These are phyloP conservation scores for Sula dactylatra DNA, from an alignment of 2,113 vertebrate genomes.

Conservation along the genomic window DNA sequence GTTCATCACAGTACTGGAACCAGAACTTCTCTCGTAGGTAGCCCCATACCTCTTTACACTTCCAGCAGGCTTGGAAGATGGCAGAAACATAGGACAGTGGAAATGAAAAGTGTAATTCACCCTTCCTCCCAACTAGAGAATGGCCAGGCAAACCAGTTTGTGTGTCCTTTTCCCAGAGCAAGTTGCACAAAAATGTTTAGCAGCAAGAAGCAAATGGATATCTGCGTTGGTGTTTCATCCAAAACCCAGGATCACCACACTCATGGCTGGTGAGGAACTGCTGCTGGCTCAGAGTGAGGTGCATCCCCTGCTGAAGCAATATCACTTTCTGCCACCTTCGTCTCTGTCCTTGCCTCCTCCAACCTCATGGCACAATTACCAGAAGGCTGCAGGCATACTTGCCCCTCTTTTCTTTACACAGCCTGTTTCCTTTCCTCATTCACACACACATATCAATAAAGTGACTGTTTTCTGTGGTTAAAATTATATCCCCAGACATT, in stretches of 20 bases:
- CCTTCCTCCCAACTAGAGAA: background rate
- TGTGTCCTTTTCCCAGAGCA: background rate
- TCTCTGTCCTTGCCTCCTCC: background rate
- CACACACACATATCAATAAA: background rate
- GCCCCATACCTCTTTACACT: background rate
- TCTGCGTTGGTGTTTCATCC: background rate
- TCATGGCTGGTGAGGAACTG: background rate
- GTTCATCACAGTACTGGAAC: background rate
- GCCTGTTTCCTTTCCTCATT: background rate
- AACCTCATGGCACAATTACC: background rate
- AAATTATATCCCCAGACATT: background rate
- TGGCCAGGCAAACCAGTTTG: background rate
- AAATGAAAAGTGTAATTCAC: background rate
- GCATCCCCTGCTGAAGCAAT: background rate
- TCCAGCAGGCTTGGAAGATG: background rate
- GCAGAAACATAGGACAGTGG: background rate
- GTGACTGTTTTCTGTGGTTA: background rate
- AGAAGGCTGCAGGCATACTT: background rate
- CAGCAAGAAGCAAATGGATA: background rate
- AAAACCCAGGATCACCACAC: rapidly evolving
- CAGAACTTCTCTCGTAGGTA: background rate
- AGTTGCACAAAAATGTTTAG: background rate
- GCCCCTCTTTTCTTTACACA: background rate
- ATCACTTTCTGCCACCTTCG: background rate
- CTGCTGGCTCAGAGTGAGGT: background rate